Percentiles rank a stretch among this genome's conserved stretches.
Conservation (phyloP, 2,888 invertebrate genomes). For the Lasiommata megera region DNA sequence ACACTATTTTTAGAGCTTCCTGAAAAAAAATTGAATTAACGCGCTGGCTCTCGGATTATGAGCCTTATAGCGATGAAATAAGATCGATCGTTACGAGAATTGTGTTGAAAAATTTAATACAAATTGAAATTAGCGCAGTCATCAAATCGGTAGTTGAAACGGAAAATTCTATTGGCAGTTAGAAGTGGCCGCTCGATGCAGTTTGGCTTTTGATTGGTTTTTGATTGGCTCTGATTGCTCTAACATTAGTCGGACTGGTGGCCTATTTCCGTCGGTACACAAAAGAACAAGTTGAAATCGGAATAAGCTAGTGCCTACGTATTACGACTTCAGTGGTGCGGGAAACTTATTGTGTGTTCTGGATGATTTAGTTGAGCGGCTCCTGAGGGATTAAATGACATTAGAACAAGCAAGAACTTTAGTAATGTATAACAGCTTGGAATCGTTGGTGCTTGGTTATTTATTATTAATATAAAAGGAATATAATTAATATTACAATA, state of each 20-base stretch:
- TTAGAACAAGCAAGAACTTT: too few species aligned
- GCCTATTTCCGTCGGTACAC: constrained; percentile 2
- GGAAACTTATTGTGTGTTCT: neutral
- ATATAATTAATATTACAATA: too few species aligned
- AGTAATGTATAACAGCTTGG: too few species aligned
- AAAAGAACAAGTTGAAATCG: neutral
- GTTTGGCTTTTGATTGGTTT: constrained; percentile 32
- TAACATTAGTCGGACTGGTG: neutral
- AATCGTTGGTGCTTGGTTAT: too few species aligned
- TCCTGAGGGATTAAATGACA: too few species aligned
- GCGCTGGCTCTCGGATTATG: too few species aligned
- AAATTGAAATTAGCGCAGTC: constrained; percentile 4
- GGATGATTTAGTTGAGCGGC: too few species aligned
- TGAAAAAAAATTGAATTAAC: too few species aligned
- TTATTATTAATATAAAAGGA: too few species aligned
- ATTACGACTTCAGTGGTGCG: neutral
- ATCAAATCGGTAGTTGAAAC: constrained; percentile 4
- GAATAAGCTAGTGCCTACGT: neutral
- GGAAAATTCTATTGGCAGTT: constrained; percentile 21
- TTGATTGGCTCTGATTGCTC: constrained; percentile 29
- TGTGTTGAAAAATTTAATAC: neutral
- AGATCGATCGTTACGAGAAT: too few species aligned
- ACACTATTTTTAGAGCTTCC: too few species aligned
- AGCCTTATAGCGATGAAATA: too few species aligned
- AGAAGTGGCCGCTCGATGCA: constrained; percentile 22